Evolutionary conservation across 2,797 vertebrate genomes (phyloP).

Genomic region (Sebastes trivittatus): DNA sequence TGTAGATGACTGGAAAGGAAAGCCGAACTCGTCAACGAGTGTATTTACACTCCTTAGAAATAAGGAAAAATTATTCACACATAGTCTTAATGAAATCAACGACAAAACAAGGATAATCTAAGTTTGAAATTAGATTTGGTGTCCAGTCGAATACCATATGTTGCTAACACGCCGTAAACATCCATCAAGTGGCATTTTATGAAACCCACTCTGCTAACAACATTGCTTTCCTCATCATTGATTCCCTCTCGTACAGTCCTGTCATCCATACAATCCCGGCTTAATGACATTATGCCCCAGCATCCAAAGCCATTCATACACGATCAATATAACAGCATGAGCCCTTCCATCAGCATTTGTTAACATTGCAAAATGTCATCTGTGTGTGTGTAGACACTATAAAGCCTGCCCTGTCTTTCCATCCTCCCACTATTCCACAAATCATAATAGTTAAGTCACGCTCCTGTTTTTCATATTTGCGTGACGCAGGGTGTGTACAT

Average conservation of each 20-base stretch:
- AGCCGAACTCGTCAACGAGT: neutral
- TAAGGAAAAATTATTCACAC: neutral
- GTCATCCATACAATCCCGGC: conserved; percentile 67
- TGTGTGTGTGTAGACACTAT: conserved; percentile 3
- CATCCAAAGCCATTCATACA: conserved; percentile 73
- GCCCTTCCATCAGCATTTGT: conserved; percentile 69
- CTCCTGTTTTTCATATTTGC: conserved; percentile 23
- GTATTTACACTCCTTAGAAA: neutral
- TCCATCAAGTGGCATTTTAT: conserved; percentile 63
- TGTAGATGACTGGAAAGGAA: neutral
- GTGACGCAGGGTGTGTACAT: conserved; percentile 4
- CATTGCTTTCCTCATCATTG: conserved; percentile 60
- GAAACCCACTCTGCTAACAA: conserved; percentile 64
- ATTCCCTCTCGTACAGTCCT: conserved; percentile 60
- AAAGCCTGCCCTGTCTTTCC: conserved; percentile 19
- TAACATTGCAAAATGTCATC: conserved; percentile 67
- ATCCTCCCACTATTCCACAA: conserved; percentile 22
- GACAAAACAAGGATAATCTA: conserved; percentile 40
- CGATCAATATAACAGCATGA: conserved; percentile 74
- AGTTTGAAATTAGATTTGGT: conserved; percentile 57
- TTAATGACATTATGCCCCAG: conserved; percentile 73
- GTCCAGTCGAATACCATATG: conserved; percentile 55
- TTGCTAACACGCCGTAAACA: conserved; percentile 64
- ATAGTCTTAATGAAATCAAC: neutral
- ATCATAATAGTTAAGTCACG: conserved; percentile 28